These are phyloP conservation scores for Andinoacara biseriatus DNA, from an alignment of 2,113 vertebrate genomes.

Conservation along the genomic window DNA sequence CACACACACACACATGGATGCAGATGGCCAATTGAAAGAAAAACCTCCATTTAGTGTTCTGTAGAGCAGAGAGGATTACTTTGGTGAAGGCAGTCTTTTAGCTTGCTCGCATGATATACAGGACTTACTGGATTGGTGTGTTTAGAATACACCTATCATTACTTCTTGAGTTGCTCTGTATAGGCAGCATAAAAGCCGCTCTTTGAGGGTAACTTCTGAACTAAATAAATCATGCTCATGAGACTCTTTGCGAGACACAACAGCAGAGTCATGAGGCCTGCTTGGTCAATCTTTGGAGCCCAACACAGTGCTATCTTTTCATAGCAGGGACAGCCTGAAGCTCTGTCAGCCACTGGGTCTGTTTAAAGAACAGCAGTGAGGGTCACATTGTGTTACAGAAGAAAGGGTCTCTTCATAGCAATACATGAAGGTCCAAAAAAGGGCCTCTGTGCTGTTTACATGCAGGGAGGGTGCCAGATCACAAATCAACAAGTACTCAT, in stretches of 20 bases:
- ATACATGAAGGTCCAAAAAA: slow-evolving; percentile 28
- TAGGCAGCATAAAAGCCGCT: slow-evolving; percentile 42
- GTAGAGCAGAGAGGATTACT: slow-evolving; percentile 54
- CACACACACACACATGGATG: slow-evolving; percentile 47
- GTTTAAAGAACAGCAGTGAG: slow-evolving; percentile 55
- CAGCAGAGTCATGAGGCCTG: slow-evolving; percentile 66
- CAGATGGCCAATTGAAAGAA: slow-evolving; percentile 69
- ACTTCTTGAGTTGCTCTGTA: slow-evolving; percentile 6
- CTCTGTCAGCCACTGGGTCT: slow-evolving; percentile 53
- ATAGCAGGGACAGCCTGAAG: slow-evolving; percentile 56
- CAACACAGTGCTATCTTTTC: slow-evolving; percentile 72
- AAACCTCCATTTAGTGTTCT: slow-evolving; percentile 55
- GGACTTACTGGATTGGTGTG: slow-evolving; percentile 24
- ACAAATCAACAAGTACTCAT: slow-evolving; percentile 32
- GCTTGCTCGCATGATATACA: slow-evolving; percentile 22
- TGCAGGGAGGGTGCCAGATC: slow-evolving; percentile 3
- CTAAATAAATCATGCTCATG: slow-evolving; percentile 69
- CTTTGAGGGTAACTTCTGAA: slow-evolving; percentile 54
- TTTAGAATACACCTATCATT: slow-evolving; percentile 31
- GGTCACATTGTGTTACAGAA: slow-evolving; percentile 57
- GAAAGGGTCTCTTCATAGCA: slow-evolving; percentile 57
- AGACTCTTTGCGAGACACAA: slow-evolving; percentile 60
- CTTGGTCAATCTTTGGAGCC: slow-evolving; percentile 52
- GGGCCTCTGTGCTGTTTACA: slow-evolving; percentile 16
- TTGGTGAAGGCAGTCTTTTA: slow-evolving; percentile 52